Base-by-base conservation (phyloP, 2,888 invertebrate genomes). In the Catotricha subobsoleta region DNA sequence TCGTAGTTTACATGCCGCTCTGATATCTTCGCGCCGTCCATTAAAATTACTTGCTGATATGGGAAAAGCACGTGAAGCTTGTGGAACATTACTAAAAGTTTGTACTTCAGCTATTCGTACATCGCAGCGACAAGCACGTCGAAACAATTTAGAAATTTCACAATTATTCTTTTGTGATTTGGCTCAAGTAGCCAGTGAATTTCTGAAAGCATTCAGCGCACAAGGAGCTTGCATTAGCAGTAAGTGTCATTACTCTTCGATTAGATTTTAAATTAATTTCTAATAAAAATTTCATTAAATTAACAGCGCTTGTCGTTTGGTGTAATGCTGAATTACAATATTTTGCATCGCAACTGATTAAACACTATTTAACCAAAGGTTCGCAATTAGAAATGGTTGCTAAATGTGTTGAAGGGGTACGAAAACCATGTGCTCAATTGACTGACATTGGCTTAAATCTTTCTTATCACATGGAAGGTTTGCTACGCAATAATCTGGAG, bases 361-460 rank as follows among this genome's bases (percentile, higher is more conserved):
- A 84, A 54, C 86, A 92, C 62, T 79, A 92, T 38, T 86, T 94
- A 55, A 80, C 83, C 49, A 86, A 88, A 6, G 90, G 92, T 61
- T 80, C 86, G 41, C 75, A 81, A 8, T 64, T 92, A 51, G 79
- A 82, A 46, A 76, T 79, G 1, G 72, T 92, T 41, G 77, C 90
- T 6, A 87, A 87, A 56, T 90, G 88, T 61, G 80, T 92, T 21
- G 73, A 78, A 45, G 74, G 81, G 52, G 76, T 90, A 20, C 71
- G 86, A 51, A 71, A 57, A 33, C 60, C 61, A 1, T 59, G 62
- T 36, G 54, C 54, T 0, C 57, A 62, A 46, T 64, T 69, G 54
- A 75, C 68, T 54, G 67, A 74, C 52, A 66, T 74, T 50, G 95
- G 95, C 2, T 69, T 97, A 51, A 95, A 97, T 65, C 67, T 97